These are phyloP conservation scores for Bombylius discolor DNA, from an alignment of 2,888 invertebrate genomes.

Conservation along the genomic window DNA sequence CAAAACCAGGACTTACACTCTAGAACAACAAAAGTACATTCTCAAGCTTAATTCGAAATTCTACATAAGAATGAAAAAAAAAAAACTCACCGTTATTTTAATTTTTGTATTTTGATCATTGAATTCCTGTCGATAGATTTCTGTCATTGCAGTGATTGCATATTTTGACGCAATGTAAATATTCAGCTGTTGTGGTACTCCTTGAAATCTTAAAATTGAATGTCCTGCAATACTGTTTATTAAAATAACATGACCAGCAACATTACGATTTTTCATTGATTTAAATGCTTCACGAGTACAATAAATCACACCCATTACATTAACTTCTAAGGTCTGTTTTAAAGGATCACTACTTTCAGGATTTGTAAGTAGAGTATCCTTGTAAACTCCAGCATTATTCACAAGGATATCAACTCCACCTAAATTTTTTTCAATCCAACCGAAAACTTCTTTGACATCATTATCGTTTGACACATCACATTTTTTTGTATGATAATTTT, in stretches of 20 bases:
- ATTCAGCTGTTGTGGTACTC: constrained; percentile 20
- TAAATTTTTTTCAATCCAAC: constrained; percentile 36
- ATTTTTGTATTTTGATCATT: constrained; percentile 18
- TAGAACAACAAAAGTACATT: constrained; percentile 1
- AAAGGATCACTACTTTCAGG: constrained; percentile 20
- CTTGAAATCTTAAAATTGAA: constrained; percentile 17
- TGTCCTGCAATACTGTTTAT: constrained; percentile 36
- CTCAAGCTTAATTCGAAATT: no score
- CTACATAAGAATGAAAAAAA: no score
- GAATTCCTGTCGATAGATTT: constrained; percentile 32
- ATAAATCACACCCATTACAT: constrained; percentile 35
- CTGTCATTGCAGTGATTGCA: constrained; percentile 31
- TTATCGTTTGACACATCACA: constrained; percentile 44
- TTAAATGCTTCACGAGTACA: constrained; percentile 38
- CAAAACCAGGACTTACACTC: constrained; percentile 33
- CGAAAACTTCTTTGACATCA: constrained; percentile 41
- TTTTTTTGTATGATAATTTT: constrained; percentile 28
- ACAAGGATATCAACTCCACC: constrained; percentile 45
- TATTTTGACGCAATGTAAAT: constrained; percentile 30
- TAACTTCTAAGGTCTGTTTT: constrained; percentile 34
- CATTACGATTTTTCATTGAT: constrained; percentile 36
- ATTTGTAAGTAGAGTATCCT: constrained; percentile 5
- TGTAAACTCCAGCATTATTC: constrained; percentile 40
- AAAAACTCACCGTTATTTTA: constrained; percentile 23
- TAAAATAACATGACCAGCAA: constrained; percentile 40